A percentile compares a stretch with the other conserved stretches of the same genome.
Conservation (phyloP, 37 sponge, comb jelly and placozoan species). For the Hexactinellida sp. region DNA sequence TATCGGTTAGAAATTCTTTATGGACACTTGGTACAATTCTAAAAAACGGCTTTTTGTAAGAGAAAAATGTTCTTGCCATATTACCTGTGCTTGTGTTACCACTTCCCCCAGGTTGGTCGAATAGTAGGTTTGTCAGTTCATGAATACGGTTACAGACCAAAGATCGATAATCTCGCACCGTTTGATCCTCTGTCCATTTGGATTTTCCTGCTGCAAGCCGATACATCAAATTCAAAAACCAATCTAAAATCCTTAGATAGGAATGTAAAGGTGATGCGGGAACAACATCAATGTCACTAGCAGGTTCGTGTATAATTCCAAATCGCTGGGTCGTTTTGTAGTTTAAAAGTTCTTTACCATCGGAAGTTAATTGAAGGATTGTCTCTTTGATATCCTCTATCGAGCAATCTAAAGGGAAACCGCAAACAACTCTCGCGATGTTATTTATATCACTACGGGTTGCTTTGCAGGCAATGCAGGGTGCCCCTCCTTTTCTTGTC, state of each 20-base stretch:
- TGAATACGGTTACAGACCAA: no score
- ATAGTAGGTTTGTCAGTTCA: no score
- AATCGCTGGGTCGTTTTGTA: background rate
- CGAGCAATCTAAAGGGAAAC: background rate
- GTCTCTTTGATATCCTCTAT: background rate
- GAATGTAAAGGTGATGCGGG: background rate
- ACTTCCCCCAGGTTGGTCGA: background rate
- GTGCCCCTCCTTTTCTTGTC: background rate
- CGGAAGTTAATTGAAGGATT: constrained; percentile 1
- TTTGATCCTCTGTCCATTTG: no score
- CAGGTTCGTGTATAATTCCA: constrained; percentile 13
- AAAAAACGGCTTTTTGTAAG: no score
- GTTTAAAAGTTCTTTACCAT: background rate
- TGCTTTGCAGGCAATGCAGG: constrained; percentile 1
- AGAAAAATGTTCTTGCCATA: no score
- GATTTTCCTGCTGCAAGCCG: background rate
- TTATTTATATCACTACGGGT: background rate
- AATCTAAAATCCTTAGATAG: background rate
- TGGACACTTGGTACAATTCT: background rate
- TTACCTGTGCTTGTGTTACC: background rate
- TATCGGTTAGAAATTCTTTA: background rate
- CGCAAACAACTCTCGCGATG: background rate
- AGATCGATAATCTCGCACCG: no score
- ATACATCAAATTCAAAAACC: background rate
- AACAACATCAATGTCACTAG: background rate